Evolutionary conservation across 1,140 invertebrate species (phyloP).

Genomic region (Drosophila murphyi): DNA sequence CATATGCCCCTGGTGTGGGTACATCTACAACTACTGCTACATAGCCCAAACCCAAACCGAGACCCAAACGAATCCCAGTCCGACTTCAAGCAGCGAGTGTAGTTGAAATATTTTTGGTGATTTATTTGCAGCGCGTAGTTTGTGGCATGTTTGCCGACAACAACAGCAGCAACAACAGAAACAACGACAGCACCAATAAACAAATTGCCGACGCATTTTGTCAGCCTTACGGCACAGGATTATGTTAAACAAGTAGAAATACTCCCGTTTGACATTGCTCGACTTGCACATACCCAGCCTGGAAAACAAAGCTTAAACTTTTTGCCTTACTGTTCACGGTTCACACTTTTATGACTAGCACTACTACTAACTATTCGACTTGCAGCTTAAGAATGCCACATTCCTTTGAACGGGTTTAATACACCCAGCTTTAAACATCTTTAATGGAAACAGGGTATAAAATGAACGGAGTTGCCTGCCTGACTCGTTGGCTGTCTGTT

Average conservation of each 20-base stretch:
- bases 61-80: conserved; percentile 1
- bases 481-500: conserved; percentile 23
- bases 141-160: conserved; percentile 81
- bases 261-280: background rate
- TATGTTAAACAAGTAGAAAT: conserved; percentile 72
- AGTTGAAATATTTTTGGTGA: conserved; percentile 82
- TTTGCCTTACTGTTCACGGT: no score
- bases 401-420: no score
- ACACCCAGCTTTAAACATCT: background rate
- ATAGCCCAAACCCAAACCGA: conserved; percentile 11
- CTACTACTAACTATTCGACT: no score
- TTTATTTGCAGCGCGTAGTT: conserved; percentile 80
- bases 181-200: conserved; percentile 74
- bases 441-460: conserved; percentile 1
- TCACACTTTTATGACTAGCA: no score
- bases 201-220: conserved; percentile 83
- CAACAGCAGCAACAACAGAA: conserved; percentile 27
- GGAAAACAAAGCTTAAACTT: no score
- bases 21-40: conserved; percentile 2
- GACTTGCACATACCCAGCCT: background rate
- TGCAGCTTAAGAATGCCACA: no score
- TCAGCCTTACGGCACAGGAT: conserved; percentile 71
- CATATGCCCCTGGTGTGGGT: conserved; percentile 74
- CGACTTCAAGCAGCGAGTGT: conserved; percentile 59
- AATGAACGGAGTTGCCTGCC: background rate